phyloP scores from a whole-genome alignment of 2,888 invertebrate species.

The Patella pellucida region DNA sequence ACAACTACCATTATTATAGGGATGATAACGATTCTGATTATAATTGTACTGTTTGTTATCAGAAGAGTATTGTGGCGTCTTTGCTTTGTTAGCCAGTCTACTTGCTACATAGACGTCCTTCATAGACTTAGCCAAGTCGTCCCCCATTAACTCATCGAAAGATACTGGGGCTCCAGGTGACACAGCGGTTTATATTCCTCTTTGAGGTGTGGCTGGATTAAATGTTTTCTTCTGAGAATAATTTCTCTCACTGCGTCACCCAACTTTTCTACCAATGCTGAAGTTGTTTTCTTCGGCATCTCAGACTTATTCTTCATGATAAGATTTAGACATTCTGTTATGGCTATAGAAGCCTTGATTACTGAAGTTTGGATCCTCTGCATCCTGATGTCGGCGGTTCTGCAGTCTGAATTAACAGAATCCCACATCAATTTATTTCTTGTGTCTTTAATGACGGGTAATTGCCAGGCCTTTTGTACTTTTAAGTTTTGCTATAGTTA shows the following conservation, averaged over 20 bases:
- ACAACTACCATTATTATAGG: too few species aligned
- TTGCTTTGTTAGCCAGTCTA: neutral
- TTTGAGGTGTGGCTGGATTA: neutral
- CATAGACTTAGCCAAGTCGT: neutral
- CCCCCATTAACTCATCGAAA: neutral
- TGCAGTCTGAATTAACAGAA: neutral
- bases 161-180: neutral
- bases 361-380: neutral
- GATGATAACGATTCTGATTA: neutral
- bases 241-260: neutral
- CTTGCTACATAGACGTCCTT: neutral
- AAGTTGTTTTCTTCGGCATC: neutral
- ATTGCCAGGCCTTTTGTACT: neutral
- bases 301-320: neutral
- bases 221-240: neutral
- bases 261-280: neutral
- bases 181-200: neutral
- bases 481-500: neutral
- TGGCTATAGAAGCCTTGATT: neutral
- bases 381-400: neutral
- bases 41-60: neutral
- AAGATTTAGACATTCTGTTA: neutral
- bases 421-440: neutral
- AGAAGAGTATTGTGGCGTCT: neutral
- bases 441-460: neutral